Conservation (phyloP, 92 coral and sea anemone species). For the Nematostella vectensis region DNA sequence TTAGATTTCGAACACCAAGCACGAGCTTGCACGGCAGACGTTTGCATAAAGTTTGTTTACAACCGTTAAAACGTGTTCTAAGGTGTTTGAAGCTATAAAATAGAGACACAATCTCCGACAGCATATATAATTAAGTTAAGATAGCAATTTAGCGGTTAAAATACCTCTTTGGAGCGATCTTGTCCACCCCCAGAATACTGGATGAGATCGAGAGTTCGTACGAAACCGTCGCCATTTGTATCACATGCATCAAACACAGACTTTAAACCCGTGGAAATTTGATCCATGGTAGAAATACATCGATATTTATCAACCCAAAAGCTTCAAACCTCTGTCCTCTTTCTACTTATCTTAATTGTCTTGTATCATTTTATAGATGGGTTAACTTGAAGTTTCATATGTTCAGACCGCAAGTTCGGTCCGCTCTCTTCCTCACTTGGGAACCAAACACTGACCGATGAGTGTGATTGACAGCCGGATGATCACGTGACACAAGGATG, state of each 20-base stretch:
- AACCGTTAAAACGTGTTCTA: too few species aligned
- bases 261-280: constrained; percentile 56
- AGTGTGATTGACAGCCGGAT: constrained; percentile 58
- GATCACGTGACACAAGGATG: constrained; percentile 48
- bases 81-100: too few species aligned
- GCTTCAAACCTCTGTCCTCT: neutral
- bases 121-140: neutral
- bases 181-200: constrained; percentile 58
- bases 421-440: constrained; percentile 10
- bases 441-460: constrained; percentile 41
- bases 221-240: constrained; percentile 98
- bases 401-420: neutral
- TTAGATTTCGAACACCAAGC: too few species aligned
- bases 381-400: neutral
- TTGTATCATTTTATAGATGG: neutral
- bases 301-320: neutral
- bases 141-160: constrained; percentile 2
- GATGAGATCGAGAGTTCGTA: constrained; percentile 90
- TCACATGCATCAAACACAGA: constrained; percentile 94
- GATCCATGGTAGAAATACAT: too few species aligned
- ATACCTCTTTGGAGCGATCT: constrained; percentile 78
- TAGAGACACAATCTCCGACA: neutral
- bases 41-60: too few species aligned
- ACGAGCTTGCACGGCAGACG: too few species aligned
- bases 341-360: neutral